These are phyloP conservation scores for Glyptemys insculpta DNA, from an alignment of 2,797 vertebrate species.

Conservation along the genomic window DNA sequence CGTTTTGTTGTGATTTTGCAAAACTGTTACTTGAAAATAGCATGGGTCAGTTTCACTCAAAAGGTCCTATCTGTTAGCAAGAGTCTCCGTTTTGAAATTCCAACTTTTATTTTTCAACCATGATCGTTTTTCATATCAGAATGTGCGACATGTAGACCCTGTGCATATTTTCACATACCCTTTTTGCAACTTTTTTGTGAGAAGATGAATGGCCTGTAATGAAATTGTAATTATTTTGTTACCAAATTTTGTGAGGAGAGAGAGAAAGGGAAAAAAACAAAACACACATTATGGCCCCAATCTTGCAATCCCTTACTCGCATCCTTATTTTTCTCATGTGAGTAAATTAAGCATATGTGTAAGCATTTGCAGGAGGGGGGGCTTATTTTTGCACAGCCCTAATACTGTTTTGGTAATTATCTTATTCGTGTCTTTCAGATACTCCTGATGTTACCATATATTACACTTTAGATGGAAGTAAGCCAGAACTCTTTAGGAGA, in stretches of 20 bases:
- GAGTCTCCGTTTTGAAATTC: background rate
- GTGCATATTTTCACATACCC: background rate
- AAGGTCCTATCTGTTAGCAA: background rate
- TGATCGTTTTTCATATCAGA: background rate
- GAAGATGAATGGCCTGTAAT: background rate
- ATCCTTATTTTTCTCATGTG: constrained; percentile 8
- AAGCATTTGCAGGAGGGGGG: background rate
- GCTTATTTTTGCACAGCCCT: background rate
- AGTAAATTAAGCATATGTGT: background rate
- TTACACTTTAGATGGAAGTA: constrained; percentile 93
- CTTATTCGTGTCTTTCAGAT: constrained; percentile 81
- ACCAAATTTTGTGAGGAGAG: background rate
- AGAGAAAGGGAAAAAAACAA: background rate
- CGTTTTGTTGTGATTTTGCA: background rate
- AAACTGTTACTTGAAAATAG: background rate
- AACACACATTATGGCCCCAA: background rate
- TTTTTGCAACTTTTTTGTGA: background rate
- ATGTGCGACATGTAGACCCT: background rate
- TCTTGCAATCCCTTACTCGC: background rate
- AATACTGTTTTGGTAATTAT: background rate
- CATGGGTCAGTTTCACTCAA: background rate
- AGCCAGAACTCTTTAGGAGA: constrained; percentile 82
- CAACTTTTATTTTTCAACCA: background rate
- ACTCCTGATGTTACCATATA: constrained; percentile 86
- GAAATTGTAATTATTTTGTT: background rate